These are phyloP conservation scores for Diarsia mendica DNA, from an alignment of 2,888 invertebrate genomes.

Conservation along the genomic window DNA sequence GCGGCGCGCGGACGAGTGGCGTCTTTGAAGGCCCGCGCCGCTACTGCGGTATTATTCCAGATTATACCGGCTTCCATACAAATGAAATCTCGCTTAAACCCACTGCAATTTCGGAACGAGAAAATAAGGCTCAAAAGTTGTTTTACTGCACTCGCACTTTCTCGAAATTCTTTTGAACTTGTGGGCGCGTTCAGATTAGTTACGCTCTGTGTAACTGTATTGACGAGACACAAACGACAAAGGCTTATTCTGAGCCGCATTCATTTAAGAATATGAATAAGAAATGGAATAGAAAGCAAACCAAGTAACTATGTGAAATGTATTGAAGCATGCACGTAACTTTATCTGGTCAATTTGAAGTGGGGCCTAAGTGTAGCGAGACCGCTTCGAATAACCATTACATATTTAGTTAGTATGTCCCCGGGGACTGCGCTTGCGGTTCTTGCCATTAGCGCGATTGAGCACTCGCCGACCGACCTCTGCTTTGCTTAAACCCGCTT, in stretches of 20 bases:
- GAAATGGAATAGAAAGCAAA: slow-evolving; percentile 24
- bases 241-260: slow-evolving; percentile 18
- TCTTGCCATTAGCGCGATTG: slow-evolving; percentile 88
- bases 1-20: slow-evolving; percentile 87
- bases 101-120: slow-evolving; percentile 89
- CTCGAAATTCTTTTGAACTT: slow-evolving; percentile 81
- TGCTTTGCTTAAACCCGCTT: slow-evolving; percentile 63
- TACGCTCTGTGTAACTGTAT: slow-evolving; percentile 47
- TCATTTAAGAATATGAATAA: slow-evolving; percentile 28
- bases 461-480: slow-evolving; percentile 76
- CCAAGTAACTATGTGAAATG: slow-evolving; percentile 43
- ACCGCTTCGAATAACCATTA: slow-evolving; percentile 84
- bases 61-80: slow-evolving; percentile 89
- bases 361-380: slow-evolving; percentile 79
- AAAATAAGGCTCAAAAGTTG: slow-evolving; percentile 88
- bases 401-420: slow-evolving; percentile 87
- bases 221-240: slow-evolving; percentile 60
- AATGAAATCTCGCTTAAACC: slow-evolving; percentile 90
- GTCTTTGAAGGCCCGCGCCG: slow-evolving; percentile 89
- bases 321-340: slow-evolving; percentile 68
- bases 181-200: slow-evolving; percentile 61
- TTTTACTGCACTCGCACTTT: slow-evolving; percentile 87
- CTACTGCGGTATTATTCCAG: slow-evolving; percentile 89
- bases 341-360: slow-evolving; percentile 79
- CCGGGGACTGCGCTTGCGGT: slow-evolving; percentile 85